A percentile compares a stretch with the other conserved stretches of the same genome.
phyloP scores from a whole-genome alignment of 2,888 invertebrate species.

The Vanessa cardui region DNA sequence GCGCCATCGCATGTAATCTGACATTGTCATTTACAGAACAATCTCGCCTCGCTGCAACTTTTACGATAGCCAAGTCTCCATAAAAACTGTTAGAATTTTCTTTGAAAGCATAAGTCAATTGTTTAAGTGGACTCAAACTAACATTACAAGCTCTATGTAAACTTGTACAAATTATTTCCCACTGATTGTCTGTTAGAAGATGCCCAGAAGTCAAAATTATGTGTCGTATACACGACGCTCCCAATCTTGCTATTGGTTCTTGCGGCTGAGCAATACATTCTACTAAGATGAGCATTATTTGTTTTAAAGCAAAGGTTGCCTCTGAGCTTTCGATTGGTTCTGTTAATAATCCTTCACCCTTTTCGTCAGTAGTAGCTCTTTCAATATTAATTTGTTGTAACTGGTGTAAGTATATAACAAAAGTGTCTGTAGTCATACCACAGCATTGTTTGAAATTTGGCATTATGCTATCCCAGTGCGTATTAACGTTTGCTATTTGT shows the following conservation, averaged over 20 bases:
- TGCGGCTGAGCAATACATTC: conserved; percentile 96
- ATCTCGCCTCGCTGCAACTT: conserved; percentile 95
- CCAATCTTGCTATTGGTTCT: conserved; percentile 94
- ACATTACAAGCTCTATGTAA: conserved; percentile 92
- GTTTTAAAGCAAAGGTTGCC: conserved; percentile 91
- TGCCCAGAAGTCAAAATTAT: conserved; percentile 92
- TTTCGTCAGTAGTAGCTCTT: conserved; percentile 65
- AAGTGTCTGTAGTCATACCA: conserved; percentile 94
- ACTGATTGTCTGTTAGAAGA: conserved; percentile 90
- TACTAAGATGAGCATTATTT: conserved; percentile 91
- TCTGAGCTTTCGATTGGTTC: conserved; percentile 83
- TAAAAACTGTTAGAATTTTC: conserved; percentile 97
- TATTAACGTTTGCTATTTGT: conserved; percentile 86
- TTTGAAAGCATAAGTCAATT: conserved; percentile 94
- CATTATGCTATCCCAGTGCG: conserved; percentile 89
- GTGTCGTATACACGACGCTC: conserved; percentile 95
- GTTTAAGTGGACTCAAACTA: conserved; percentile 93
- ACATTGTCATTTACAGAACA: conserved; percentile 92
- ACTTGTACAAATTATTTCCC: conserved; percentile 92
- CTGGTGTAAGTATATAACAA: conserved; percentile 92
- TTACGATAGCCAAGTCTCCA: conserved; percentile 95
- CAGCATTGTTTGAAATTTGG: conserved; percentile 97
- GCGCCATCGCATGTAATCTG: conserved; percentile 92
- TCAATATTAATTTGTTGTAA: conserved; percentile 85
- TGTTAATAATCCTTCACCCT: conserved; percentile 61